Evolutionary conservation across 2,113 vertebrate species (phyloP), one percentile per base, ranked within the genome.

Genomic region (Varanus komodoensis): DNA sequence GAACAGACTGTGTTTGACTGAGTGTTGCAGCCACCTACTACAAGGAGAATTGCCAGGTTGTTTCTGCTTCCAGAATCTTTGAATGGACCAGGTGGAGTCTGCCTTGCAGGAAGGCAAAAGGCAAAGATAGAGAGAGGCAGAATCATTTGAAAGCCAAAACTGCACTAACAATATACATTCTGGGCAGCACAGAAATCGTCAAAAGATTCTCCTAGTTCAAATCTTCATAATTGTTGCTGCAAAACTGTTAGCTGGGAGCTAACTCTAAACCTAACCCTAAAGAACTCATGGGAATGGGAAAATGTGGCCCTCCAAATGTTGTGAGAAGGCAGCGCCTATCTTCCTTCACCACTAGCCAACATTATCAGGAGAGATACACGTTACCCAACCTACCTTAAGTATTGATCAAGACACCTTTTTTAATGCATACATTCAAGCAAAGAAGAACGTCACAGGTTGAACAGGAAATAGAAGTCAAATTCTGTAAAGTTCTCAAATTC

Each of bases 21-120:
- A 93, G 8, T 17, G 32, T 79, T 84, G 68, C 9, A 85, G 61
- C 48, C 69, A 21, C n/a, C 25, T 17, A 54, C 34, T 78, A 90
- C 0, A 25, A 21, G 52, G 15, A 69, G 91, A 94, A 84, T 71
- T 84, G 80, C 38, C 88, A 87, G 71, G 2, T 89, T 84, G 23
- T 8, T 94, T 92, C 81, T 79, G 67, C 82, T 88, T 5, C 3
- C 90, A 54, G 52, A 11, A 34, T 68, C 44, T 81, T 90, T 84
- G 74, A 82, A 81, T 67, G 84, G 89, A 91, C 91, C 90, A 92
- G 71, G 73, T 93, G 79, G 73, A 86, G 23, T 84, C 90, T 89
- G 44, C 57, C 80, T 27, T 64, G 21, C 29, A 73, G 68, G 90
- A 78, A 92, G 14, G 86, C 14, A 78, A 68, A 85, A 81, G 21